Percentiles rank a stretch among this genome's conserved stretches.
These are phyloP conservation scores for Noturus placidus DNA, from an alignment of 2,113 vertebrate genomes.

Conservation along the genomic window DNA sequence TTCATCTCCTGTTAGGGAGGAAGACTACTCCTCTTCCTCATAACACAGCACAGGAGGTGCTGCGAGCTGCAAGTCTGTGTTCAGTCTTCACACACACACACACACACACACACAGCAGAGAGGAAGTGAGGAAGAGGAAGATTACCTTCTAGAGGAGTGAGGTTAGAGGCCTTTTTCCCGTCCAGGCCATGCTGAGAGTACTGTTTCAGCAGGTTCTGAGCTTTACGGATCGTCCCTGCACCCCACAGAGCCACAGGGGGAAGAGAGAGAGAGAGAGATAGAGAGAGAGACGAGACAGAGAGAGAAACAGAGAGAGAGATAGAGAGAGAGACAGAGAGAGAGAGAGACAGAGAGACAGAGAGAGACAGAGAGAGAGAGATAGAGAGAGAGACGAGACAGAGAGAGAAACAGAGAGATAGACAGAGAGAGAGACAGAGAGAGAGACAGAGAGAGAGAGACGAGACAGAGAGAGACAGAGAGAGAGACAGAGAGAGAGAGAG, in stretches of 20 bases:
- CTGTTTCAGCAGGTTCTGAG: conserved; percentile 99
- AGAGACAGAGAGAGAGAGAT: conserved; percentile 60
- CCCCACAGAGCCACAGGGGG: conserved; percentile 75
- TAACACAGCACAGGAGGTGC: conserved; percentile 40
- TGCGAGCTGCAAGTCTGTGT: conserved; percentile 36
- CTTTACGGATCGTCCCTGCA: conserved; percentile 99
- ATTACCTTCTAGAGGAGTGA: conserved; percentile 99
- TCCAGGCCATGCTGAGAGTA: conserved; percentile 99
- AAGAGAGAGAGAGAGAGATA: conserved; percentile 50
- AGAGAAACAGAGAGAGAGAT: no score
- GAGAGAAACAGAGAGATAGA: no score
- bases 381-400: conserved; percentile 67
- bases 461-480: conserved; percentile 56
- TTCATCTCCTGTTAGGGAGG: no score
- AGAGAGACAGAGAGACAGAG: no score
- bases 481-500: conserved; percentile 64
- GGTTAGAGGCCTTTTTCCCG: conserved; percentile 99
- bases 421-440: conserved; percentile 62
- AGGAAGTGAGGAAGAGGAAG: conserved; percentile 42
- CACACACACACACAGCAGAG: conserved; percentile 23
- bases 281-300: no score
- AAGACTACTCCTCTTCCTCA: not conserved
- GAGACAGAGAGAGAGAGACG: no score
- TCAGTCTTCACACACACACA: conserved; percentile 13
- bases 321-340: conserved; percentile 63